Conservation (phyloP, 2,888 invertebrate genomes). For the Andrena trimmerana region DNA sequence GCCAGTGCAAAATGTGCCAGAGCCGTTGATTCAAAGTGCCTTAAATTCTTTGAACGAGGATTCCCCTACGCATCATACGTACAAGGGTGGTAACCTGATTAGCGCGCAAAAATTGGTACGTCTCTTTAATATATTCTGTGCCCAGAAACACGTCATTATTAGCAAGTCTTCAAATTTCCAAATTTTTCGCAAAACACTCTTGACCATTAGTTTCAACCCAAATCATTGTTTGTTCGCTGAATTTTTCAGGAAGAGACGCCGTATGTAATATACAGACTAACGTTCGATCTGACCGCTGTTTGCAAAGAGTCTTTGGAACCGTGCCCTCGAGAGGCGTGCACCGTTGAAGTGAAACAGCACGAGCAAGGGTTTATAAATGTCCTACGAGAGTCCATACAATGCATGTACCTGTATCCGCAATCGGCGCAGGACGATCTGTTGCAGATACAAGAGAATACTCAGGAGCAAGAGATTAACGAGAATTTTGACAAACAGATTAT, state of each 20-base stretch:
- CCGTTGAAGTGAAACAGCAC: slow-evolving; percentile 77
- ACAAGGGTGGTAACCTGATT: slow-evolving; percentile 78
- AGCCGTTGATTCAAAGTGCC: slow-evolving; percentile 75
- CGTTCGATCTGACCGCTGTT: slow-evolving; percentile 77
- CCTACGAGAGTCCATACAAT: slow-evolving; percentile 77
- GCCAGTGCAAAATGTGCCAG: slow-evolving; percentile 70
- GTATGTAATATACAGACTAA: slow-evolving; percentile 76
- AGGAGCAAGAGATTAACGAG: slow-evolving; percentile 71
- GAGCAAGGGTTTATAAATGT: slow-evolving; percentile 74
- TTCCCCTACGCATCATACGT: slow-evolving; percentile 76
- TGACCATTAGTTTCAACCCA: neutral
- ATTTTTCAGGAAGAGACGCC: slow-evolving; percentile 76
- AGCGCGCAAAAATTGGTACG: slow-evolving; percentile 80
- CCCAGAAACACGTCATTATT: neutral
- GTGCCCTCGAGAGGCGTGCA: slow-evolving; percentile 80
- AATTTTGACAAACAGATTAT: slow-evolving; percentile 73
- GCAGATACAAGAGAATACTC: slow-evolving; percentile 61
- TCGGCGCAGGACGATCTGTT: slow-evolving; percentile 63
- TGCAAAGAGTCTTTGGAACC: slow-evolving; percentile 72
- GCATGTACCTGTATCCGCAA: slow-evolving; percentile 76
- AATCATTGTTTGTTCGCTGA: slow-evolving; percentile 1
- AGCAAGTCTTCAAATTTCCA: neutral
- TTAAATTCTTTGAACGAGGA: slow-evolving; percentile 76
- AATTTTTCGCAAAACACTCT: neutral
- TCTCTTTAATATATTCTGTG: neutral